Percentiles rank a stretch among this genome's conserved stretches.
These are phyloP conservation scores for Callospermophilus lateralis DNA, from an alignment of 2,113 vertebrate genomes.

Conservation along the genomic window DNA sequence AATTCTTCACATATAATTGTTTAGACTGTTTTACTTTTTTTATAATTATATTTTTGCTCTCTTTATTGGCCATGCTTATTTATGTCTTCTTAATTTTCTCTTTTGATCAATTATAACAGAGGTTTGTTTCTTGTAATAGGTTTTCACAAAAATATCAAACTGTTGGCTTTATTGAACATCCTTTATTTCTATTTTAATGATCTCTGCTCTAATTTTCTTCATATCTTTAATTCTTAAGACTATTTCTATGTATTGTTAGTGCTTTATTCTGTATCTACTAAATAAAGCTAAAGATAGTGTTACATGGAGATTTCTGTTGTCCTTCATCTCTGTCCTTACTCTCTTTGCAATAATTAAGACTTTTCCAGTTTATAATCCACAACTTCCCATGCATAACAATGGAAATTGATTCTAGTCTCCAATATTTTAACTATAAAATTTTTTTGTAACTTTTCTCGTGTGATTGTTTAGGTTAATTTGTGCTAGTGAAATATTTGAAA, in stretches of 20 bases:
- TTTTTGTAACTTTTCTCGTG: background rate
- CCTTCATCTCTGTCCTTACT: background rate
- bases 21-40: background rate
- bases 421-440: background rate
- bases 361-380: background rate
- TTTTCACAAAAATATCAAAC: background rate
- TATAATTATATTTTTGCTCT: background rate
- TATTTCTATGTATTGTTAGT: background rate
- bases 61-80: background rate
- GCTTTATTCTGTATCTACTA: background rate
- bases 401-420: background rate
- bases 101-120: background rate
- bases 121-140: background rate
- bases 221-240: background rate
- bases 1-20: background rate
- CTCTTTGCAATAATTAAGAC: background rate
- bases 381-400: background rate
- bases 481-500: background rate
- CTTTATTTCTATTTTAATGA: constrained; percentile 13
- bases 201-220: background rate
- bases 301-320: background rate
- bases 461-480: background rate
- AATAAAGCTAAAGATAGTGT: background rate
- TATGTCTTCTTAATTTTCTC: background rate
- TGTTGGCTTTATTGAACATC: background rate